phyloP scores from a whole-genome alignment of 2,888 invertebrate genomes.

The Troides aeacus region DNA sequence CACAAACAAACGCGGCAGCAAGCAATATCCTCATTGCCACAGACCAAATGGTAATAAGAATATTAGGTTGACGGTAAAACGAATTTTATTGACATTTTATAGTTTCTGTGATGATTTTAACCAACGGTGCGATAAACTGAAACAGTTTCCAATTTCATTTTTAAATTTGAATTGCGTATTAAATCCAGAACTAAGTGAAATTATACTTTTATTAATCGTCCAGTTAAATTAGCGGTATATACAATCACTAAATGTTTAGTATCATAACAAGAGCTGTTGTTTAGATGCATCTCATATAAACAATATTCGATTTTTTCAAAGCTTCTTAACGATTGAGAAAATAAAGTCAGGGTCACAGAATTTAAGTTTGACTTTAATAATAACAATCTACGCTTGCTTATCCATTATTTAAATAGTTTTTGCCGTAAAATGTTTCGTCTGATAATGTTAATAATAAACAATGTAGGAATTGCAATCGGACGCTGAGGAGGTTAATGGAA shows the following conservation, averaged over 20 bases:
- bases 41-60: conserved; percentile 12
- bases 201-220: neutral
- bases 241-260: neutral
- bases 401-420: too few species aligned
- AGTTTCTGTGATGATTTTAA: conserved; percentile 28
- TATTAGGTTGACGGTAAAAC: conserved; percentile 24
- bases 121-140: conserved; percentile 41
- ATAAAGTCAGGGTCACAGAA: too few species aligned
- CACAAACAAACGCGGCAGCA: conserved; percentile 38
- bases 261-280: too few species aligned
- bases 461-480: too few species aligned
- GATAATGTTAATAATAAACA: too few species aligned
- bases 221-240: neutral
- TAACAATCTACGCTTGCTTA: too few species aligned
- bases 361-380: too few species aligned
- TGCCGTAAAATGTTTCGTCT: too few species aligned
- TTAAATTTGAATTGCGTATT: conserved; percentile 5
- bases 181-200: conserved; percentile 2
- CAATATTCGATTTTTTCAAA: too few species aligned
- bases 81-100: conserved; percentile 23
- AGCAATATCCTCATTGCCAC: conserved; percentile 45
- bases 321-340: too few species aligned
- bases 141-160: conserved; percentile 23
- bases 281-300: too few species aligned
- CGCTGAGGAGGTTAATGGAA: too few species aligned